Evolutionary conservation across 1,140 invertebrate genomes (phyloP), one percentile per base, ranked within the genome.

Genomic region (Chionoecetes opilio): DNA sequence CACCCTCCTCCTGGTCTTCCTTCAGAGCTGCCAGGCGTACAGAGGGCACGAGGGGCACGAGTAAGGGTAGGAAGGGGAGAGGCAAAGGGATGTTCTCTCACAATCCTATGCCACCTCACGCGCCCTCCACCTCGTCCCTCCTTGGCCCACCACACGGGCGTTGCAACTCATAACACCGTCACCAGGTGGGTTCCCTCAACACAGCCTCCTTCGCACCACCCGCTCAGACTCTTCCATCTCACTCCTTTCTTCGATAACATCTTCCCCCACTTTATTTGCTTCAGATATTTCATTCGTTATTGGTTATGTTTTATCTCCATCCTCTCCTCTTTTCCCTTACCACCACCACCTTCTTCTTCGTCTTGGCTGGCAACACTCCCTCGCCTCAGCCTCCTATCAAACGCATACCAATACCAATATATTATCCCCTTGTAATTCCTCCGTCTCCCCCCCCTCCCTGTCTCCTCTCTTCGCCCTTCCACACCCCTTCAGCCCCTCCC

Each of bases 351-450:
- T 75, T 26, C 26, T 17, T 26, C n/a, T 75, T 26, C 63, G 0
- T 26, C 63, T 75, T 53, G 21, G 63, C 63, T 75, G n/a, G 63
- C 63, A 75, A 75, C 63, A 75, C 63, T 75, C n/a, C 26, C n/a
- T n/a, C 63, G 6, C 63, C 63, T 75, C 8, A 9, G 11, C 46
- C 46, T 53, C 46, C 21, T 21, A 75, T 75, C 63, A 75, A 75
- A 75, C 63, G 63, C 63, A 75, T 75, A 75, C 63, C 63, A 75
- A 75, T 75, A 75, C n/a, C n/a, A n/a, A n/a, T n/a, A n/a, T n/a
- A n/a, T n/a, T 75, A n/a, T 75, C 63, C n/a, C n/a, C 63, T 75
- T 21, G 26, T 75, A 75, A 75, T 75, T 75, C 21, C 63, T 75
- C 63, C n/a, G 26, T 26, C 63, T 75, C 63, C n/a, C n/a, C 63